phyloP scores from a whole-genome alignment of 2,797 vertebrate genomes.

The Acanthiza pusilla region DNA sequence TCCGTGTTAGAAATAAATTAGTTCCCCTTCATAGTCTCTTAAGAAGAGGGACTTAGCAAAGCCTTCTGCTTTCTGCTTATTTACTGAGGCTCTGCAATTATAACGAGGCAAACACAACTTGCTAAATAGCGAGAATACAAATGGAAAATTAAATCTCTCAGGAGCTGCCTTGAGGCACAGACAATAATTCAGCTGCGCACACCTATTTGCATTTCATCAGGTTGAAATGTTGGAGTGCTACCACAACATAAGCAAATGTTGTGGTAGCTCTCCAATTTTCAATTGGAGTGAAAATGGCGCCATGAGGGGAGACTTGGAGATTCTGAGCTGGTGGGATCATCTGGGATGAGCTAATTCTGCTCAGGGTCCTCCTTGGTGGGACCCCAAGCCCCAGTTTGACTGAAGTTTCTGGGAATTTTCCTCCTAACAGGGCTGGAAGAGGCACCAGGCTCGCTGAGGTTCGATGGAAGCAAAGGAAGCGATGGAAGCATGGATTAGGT shows the following conservation, averaged over 20 bases:
- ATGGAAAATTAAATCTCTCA: background rate
- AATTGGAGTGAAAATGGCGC: background rate
- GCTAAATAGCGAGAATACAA: background rate
- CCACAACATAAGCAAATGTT: background rate
- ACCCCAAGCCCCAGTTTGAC: background rate
- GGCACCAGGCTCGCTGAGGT: background rate
- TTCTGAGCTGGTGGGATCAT: background rate
- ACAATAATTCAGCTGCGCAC: background rate
- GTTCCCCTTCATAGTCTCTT: background rate
- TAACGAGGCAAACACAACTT: background rate
- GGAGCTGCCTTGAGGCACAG: background rate
- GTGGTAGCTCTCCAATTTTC: background rate
- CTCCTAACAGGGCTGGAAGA: background rate
- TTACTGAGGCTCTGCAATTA: background rate
- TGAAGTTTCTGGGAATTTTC: background rate
- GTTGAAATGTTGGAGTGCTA: background rate
- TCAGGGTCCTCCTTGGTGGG: rapidly evolving
- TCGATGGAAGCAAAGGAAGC: background rate
- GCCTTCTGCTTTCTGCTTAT: background rate
- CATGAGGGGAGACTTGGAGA: background rate
- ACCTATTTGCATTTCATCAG: background rate
- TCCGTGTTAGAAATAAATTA: background rate
- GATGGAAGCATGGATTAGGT: background rate
- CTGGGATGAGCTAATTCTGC: background rate
- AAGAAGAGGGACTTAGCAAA: background rate